Conservation (phyloP, 2,113 vertebrate species). For the Notiomystis cincta region DNA sequence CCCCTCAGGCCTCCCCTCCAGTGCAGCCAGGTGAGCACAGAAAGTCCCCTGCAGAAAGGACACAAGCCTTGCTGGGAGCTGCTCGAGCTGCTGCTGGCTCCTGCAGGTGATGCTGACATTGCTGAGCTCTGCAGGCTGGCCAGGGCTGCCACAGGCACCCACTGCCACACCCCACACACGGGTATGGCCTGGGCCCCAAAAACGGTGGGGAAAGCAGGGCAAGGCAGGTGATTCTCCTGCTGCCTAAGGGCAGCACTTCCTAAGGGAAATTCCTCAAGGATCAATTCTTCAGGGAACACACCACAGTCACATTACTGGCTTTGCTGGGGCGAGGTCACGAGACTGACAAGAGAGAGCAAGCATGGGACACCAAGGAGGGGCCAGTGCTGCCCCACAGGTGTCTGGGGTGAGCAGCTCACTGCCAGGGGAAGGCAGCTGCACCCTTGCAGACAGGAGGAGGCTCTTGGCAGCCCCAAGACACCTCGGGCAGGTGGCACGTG, state of each 20-base stretch:
- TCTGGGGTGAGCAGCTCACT: not conserved
- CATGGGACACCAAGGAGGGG: not conserved
- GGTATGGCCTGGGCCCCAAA: not conserved
- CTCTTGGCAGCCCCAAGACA: not conserved
- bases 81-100: not conserved
- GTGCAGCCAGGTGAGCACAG: not conserved
- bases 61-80: not conserved
- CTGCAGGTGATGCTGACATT: rapidly evolving
- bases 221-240: not conserved
- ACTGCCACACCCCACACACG: rapidly evolving
- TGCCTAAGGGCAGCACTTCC: too few relatives aligned
- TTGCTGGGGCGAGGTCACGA: not conserved
- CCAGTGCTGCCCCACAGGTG: rapidly evolving
- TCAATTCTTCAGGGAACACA: not conserved
- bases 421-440: not conserved
- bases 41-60: not conserved
- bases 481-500: not conserved
- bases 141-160: rapidly evolving
- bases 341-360: rapidly evolving
- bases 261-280: too few relatives aligned
- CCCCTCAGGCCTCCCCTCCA: not conserved
- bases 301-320: not conserved
- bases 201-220: rapidly evolving
- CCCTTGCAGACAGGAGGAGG: not conserved
- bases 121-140: not conserved